A percentile compares a stretch with the other conserved stretches of the same genome.
These are phyloP conservation scores for Neolamprologus kungweensis DNA, from an alignment of 2,113 vertebrate genomes.

Conservation along the genomic window DNA sequence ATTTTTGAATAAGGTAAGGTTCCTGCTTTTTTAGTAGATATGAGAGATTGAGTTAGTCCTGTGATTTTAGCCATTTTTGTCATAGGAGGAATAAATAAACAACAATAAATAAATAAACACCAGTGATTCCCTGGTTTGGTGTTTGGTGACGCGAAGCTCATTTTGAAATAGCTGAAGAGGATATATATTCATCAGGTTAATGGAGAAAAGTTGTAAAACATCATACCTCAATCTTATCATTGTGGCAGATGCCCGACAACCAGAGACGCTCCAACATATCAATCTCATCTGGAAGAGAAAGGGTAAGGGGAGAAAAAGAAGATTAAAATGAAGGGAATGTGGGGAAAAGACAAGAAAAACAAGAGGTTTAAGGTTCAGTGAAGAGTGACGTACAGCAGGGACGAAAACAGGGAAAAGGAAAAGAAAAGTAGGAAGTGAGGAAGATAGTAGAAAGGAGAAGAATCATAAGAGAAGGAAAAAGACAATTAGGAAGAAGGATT, in stretches of 20 bases:
- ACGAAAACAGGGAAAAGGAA: background rate
- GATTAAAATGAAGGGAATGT: background rate
- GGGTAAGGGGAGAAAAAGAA: background rate
- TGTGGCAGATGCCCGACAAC: constrained; percentile 68
- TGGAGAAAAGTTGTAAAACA: background rate
- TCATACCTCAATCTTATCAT: constrained; percentile 66
- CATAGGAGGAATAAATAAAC: background rate
- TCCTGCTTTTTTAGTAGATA: accelerated
- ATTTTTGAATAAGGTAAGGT: background rate
- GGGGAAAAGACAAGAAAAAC: background rate
- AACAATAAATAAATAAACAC: background rate
- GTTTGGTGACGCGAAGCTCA: background rate
- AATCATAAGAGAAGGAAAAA: background rate
- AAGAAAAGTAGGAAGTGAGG: background rate
- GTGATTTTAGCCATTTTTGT: background rate
- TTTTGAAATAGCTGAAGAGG: background rate
- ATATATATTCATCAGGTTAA: background rate
- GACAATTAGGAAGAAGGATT: background rate
- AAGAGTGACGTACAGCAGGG: accelerated
- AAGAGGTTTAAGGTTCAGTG: background rate
- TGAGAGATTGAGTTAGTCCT: background rate
- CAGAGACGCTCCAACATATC: constrained; percentile 69
- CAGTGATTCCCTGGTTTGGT: background rate
- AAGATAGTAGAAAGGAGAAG: background rate
- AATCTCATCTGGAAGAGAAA: constrained; percentile 54